phyloP scores from a whole-genome alignment of 2,888 invertebrate species.

The Drosophila ezoana region DNA sequence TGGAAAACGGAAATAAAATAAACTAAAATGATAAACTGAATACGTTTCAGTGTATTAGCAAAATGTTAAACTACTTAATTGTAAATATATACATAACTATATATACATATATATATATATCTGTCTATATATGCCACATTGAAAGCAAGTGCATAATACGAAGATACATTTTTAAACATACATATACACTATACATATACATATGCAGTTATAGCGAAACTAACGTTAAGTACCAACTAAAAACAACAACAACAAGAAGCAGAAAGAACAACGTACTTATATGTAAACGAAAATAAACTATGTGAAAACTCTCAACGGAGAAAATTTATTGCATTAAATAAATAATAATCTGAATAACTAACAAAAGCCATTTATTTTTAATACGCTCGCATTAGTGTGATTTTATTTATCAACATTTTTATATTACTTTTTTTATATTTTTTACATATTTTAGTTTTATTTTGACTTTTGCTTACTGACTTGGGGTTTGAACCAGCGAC shows the following conservation, averaged over 20 bases:
- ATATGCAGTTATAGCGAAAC: slow-evolving; percentile 65
- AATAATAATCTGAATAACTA: slow-evolving; percentile 73
- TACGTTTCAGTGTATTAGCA: slow-evolving; percentile 21
- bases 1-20: neutral
- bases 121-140: slow-evolving; percentile 11
- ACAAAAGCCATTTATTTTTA: neutral
- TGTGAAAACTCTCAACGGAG: slow-evolving; percentile 78
- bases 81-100: slow-evolving; percentile 44
- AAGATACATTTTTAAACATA: slow-evolving; percentile 55
- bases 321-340: slow-evolving; percentile 81
- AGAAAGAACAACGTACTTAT: slow-evolving; percentile 58
- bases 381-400: neutral
- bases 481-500: neutral
- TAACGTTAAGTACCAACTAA: slow-evolving; percentile 78
- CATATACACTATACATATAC: slow-evolving; percentile 43
- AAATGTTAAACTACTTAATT: slow-evolving; percentile 37
- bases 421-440: neutral
- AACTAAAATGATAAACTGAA: slow-evolving; percentile 7
- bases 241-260: slow-evolving; percentile 44
- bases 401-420: neutral
- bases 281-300: slow-evolving; percentile 71
- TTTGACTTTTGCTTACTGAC: neutral
- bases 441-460: neutral
- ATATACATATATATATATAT: neutral
- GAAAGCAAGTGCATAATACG: slow-evolving; percentile 25